Evolutionary conservation across 2,797 vertebrate species (phyloP).

Genomic region (Euthynnus affinis): DNA sequence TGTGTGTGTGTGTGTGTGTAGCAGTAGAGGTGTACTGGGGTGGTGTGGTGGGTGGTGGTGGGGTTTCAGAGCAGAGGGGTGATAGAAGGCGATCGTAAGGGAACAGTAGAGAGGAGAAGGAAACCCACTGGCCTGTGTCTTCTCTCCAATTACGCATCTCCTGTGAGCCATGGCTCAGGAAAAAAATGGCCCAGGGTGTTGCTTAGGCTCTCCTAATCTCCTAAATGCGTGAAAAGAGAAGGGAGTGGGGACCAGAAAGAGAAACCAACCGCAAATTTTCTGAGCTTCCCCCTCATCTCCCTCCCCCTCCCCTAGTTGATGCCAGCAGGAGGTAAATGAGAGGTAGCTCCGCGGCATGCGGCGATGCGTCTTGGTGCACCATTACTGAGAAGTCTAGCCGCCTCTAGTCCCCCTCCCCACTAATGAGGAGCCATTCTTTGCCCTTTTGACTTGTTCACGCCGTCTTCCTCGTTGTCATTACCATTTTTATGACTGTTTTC

Average conservation of each 20-base stretch:
- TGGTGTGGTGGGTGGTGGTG: too few species aligned
- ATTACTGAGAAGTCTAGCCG: conserved; percentile 42
- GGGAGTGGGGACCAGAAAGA: conserved; percentile 49
- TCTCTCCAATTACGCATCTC: conserved; percentile 78
- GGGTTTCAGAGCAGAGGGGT: background rate
- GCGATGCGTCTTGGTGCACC: conserved; percentile 50
- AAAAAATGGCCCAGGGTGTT: conserved; percentile 69
- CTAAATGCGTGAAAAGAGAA: conserved; percentile 59
- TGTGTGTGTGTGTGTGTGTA: conserved; percentile 24
- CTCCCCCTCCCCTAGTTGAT: too few species aligned
- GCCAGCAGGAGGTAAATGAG: conserved; percentile 77
- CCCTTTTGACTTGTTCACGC: conserved; percentile 67
- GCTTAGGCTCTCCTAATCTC: conserved; percentile 77
- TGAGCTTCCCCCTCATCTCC: conserved; percentile 52
- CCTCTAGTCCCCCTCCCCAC: conserved; percentile 52
- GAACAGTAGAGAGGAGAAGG: conserved; percentile 43
- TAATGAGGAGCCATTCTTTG: conserved; percentile 74
- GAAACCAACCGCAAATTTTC: conserved; percentile 59
- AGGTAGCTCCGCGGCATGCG: conserved; percentile 52
- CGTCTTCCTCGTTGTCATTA: conserved; percentile 52
- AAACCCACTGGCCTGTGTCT: conserved; percentile 66
- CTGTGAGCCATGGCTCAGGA: conserved; percentile 68
- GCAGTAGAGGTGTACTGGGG: conserved; percentile 18
- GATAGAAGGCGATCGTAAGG: conserved; percentile 38
- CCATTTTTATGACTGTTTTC: conserved; percentile 58